Evolutionary conservation across 1,140 invertebrate species (phyloP), one percentile per base, ranked within the genome.

Genomic region (Caerostris darwini): DNA sequence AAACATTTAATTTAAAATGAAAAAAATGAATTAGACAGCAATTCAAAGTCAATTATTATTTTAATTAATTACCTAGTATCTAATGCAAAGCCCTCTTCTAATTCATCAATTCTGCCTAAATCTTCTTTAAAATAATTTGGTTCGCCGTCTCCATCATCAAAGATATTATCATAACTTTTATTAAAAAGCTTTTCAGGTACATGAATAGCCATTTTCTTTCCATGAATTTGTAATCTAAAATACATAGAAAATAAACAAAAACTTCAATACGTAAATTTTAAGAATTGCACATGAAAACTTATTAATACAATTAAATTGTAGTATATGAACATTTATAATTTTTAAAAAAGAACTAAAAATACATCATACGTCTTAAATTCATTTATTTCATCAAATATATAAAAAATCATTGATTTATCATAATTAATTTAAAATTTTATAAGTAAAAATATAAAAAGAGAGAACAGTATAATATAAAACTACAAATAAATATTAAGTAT

Each of bases 121-220:
- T 61, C 54, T 94, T 89, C 92, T 89, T 94, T 86, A 94, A 64
- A 67, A 19, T 85, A 92, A 82, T 59, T 19, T 3, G 77, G 57
- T 59, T 54, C 34, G 8, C n/a, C 56, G 77, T 87, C 12, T 10
- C 19, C 17, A 17, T 56, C n/a, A 85, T 77, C 56, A 58, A 19
- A 3, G 3, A 56, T 17, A 58, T 57, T 58, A 10, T 87, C 83
- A 93, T 14, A 50, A 12, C 10, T 50, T 53, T 87, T 93, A 53
- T 50, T 86, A 14, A 50, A 56, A 17, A 7, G 12, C 19, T 89
- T 94, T 5, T 89, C 57, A 87, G 86, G 34, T 19, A 53, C 58
- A 89, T 94, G 92, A 34, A 94, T 94, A n/a, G 86, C 67, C 85
- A 94, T 81, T 82, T 94, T 94, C 17, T 89, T 88, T 5, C 92